A percentile compares a stretch with the other conserved stretches of the same genome.
phyloP scores from a whole-genome alignment of 1,140 invertebrate species.

The Carcinoscorpius rotundicauda region DNA sequence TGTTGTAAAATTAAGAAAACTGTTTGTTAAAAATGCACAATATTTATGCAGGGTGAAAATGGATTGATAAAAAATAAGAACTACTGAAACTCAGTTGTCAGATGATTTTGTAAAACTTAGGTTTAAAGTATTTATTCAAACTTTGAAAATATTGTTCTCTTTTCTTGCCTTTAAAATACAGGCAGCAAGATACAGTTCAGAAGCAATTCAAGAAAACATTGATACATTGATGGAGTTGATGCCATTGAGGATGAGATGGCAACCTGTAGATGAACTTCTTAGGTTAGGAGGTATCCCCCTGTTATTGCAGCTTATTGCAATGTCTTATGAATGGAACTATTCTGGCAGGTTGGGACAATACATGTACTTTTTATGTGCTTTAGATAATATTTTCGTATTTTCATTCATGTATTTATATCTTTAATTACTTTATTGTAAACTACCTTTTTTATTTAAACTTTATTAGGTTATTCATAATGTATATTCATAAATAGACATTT shows the following conservation, averaged over 20 bases:
- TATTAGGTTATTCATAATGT: background rate
- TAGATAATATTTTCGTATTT: too few species aligned
- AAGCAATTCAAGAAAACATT: conserved; percentile 34
- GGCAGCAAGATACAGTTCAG: conserved; percentile 1
- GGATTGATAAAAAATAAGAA: too few species aligned
- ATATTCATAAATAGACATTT: too few species aligned
- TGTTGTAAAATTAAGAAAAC: too few species aligned
- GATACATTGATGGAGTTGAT: conserved; percentile 63
- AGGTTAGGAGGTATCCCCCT: conserved; percentile 70
- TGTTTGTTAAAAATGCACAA: too few species aligned
- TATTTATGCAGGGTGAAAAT: too few species aligned
- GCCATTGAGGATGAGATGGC: conserved; percentile 62
- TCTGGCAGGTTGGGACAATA: conserved; percentile 52
- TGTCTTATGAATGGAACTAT: conserved; percentile 84
- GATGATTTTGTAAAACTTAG: too few species aligned
- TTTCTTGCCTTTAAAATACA: background rate
- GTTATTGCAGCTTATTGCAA: conserved; percentile 71
- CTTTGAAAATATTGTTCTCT: too few species aligned
- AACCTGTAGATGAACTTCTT: conserved; percentile 69
- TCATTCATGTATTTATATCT: too few species aligned
- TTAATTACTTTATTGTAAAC: too few species aligned
- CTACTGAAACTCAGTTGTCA: too few species aligned
- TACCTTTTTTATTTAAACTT: conserved; percentile 1
- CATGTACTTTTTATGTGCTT: background rate
- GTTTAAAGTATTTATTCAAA: too few species aligned